These are phyloP conservation scores for Pseudopipra pipra DNA, from an alignment of 2,113 vertebrate species.

Conservation along the genomic window DNA sequence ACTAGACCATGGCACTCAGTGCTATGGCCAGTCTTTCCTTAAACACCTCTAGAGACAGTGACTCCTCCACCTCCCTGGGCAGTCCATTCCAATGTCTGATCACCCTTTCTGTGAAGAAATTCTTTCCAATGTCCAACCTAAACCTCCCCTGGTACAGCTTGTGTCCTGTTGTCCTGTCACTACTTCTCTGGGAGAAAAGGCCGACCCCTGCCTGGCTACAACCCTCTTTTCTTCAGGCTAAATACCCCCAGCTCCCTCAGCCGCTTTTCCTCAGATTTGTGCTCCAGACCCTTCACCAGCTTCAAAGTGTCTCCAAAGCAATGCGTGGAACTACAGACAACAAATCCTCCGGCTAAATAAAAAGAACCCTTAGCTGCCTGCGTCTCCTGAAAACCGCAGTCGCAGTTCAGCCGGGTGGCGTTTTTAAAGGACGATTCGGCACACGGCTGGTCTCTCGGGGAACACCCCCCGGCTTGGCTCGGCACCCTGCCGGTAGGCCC, in stretches of 20 bases:
- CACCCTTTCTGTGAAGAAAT: neutral
- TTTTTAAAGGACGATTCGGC: too few species aligned
- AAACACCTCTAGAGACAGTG: neutral
- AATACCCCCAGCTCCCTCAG: neutral
- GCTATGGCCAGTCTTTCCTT: neutral
- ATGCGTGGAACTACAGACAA: neutral
- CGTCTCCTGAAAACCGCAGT: neutral
- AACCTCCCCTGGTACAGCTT: neutral
- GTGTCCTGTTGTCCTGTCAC: neutral
- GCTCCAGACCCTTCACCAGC: neutral
- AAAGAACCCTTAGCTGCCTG: fast-evolving
- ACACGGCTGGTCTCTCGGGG: fast-evolving
- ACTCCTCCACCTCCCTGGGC: neutral
- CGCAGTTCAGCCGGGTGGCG: neutral
- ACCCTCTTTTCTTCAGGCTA: neutral
- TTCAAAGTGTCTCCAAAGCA: neutral
- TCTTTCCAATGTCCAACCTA: neutral
- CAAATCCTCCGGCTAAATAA: fast-evolving
- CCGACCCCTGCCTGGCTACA: neutral
- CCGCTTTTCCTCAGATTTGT: neutral
- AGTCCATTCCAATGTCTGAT: neutral
- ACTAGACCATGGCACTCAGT: neutral
- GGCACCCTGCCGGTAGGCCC: fast-evolving
- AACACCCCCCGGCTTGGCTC: fast-evolving
- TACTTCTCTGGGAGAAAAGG: neutral